These are phyloP conservation scores for Panopea generosa DNA, from an alignment of 2,888 invertebrate species.

Conservation along the genomic window DNA sequence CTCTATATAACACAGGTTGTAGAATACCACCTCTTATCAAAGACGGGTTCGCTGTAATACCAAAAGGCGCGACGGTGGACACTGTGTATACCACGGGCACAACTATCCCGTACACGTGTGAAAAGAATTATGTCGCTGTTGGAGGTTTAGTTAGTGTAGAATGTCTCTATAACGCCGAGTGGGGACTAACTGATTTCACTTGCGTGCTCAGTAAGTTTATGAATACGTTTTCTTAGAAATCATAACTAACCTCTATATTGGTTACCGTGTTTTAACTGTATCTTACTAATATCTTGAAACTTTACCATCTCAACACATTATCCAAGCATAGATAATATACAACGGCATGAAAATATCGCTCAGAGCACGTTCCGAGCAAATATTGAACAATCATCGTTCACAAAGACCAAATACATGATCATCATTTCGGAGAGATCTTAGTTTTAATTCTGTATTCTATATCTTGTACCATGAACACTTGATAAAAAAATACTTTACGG, in stretches of 20 bases:
- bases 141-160: conserved; percentile 27
- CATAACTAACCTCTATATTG: neutral
- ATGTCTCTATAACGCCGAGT: conserved; percentile 26
- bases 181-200: conserved; percentile 14
- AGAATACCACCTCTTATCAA: neutral
- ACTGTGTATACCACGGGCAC: conserved; percentile 32
- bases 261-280: neutral
- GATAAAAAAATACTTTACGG: no score
- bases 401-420: no score
- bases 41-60: neutral
- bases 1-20: no score
- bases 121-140: conserved; percentile 24
- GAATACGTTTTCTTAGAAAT: neutral
- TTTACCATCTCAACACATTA: no score
- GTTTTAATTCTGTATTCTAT: no score
- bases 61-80: neutral
- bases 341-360: no score
- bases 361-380: no score
- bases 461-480: no score
- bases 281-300: no score
- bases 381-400: no score
- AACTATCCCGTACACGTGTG: conserved; percentile 27
- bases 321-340: no score
- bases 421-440: no score
- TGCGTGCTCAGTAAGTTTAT: conserved; percentile 19